phyloP scores from a whole-genome alignment of 2,888 invertebrate genomes.

The Andrena camellia region DNA sequence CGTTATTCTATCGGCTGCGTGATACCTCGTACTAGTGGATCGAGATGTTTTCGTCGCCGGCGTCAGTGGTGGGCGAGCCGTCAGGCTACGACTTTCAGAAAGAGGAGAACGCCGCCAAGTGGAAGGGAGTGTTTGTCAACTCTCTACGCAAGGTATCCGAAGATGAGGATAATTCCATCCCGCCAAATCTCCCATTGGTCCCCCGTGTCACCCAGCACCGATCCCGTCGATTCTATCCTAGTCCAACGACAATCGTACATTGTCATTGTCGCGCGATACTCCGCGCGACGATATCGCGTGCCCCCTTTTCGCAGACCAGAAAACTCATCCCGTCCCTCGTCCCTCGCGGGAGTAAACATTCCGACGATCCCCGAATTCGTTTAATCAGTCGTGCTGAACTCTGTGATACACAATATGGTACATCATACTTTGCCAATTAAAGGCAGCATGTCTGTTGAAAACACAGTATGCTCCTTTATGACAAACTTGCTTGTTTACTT shows the following conservation, averaged over 20 bases:
- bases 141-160: conserved; percentile 93
- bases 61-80: conserved; percentile 86
- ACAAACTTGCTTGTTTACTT: not conserved
- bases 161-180: conserved; percentile 11
- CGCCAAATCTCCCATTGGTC: not conserved
- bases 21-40: conserved; percentile 59
- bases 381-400: conserved; percentile 2
- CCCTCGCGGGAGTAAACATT: conserved; percentile 6
- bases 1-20: conserved; percentile 59
- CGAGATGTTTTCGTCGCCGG: conserved; percentile 85
- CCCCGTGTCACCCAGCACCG: not conserved
- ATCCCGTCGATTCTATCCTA: not conserved
- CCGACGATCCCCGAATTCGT: not conserved
- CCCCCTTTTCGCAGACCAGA: conserved; percentile 10
- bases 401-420: not conserved
- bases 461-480: not conserved
- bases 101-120: conserved; percentile 95
- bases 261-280: conserved; percentile 3
- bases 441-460: not conserved
- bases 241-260: conserved; percentile 16
- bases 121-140: conserved; percentile 95
- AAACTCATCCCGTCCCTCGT: not conserved
- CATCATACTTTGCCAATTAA: not conserved
- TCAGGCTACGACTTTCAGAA: conserved; percentile 93
- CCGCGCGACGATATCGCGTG: conserved; percentile 19